Conservation (phyloP, 2,797 vertebrate genomes). For the Aphelocoma californica region DNA sequence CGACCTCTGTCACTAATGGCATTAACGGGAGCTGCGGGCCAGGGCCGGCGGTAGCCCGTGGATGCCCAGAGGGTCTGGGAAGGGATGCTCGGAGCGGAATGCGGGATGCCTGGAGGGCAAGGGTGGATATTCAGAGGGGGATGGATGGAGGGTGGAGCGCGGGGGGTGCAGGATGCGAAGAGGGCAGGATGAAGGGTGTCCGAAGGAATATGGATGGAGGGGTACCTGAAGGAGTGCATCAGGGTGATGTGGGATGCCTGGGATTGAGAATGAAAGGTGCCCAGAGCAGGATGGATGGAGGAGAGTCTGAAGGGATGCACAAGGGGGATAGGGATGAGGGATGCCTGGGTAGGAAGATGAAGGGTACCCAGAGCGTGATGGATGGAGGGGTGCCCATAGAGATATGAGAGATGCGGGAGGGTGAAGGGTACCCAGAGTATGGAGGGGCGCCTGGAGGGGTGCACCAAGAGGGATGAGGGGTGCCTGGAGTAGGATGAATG, state of each 20-base stretch:
- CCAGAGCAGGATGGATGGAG: not conserved
- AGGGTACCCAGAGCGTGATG: not conserved
- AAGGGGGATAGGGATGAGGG: too few species aligned
- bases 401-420: not conserved
- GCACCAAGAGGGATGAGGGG: not conserved
- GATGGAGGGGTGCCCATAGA: not conserved
- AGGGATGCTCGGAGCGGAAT: not conserved
- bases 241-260: too few species aligned
- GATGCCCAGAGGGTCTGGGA: not conserved
- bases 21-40: conserved; percentile 63
- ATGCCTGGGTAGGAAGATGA: not conserved
- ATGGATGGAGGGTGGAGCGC: not conserved
- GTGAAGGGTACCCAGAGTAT: not conserved
- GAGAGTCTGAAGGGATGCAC: too few species aligned
- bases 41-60: not conserved
- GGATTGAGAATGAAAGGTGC: not conserved
- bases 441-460: not conserved
- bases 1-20: conserved; percentile 69
- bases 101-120: not conserved
- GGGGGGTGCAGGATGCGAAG: not conserved
- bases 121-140: not conserved
- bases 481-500: not conserved
- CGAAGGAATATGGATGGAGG: not conserved
- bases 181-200: not conserved
- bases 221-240: too few species aligned